Conservation (phyloP, 2,888 invertebrate species). For the Athrips mouffetella region DNA sequence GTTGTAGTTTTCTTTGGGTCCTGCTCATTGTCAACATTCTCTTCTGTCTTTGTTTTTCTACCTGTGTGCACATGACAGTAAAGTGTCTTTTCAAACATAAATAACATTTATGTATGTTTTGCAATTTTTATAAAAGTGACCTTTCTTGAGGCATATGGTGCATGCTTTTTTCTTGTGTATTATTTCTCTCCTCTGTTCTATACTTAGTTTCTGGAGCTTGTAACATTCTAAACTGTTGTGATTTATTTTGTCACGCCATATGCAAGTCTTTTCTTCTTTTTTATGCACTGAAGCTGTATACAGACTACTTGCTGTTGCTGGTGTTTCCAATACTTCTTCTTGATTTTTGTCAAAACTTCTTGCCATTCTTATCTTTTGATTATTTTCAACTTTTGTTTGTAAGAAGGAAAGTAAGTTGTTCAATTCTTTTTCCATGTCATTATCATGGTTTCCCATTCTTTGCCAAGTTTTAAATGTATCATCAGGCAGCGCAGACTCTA, state of each 20-base stretch:
- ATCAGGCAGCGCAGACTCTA: no score
- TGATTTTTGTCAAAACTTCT: neutral
- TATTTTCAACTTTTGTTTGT: conserved; percentile 15
- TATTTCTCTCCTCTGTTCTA: conserved; percentile 1
- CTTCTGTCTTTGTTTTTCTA: neutral
- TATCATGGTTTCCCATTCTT: no score
- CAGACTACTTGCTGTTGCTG: neutral
- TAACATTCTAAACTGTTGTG: conserved; percentile 12
- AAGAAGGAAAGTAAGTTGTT: no score
- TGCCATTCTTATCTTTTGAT: conserved; percentile 7
- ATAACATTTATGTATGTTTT: conserved; percentile 5
- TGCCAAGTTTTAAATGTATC: no score
- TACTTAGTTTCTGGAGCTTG: neutral
- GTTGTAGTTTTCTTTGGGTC: neutral
- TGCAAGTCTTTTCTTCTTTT: neutral
- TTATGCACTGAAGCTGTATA: no score
- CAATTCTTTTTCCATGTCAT: no score
- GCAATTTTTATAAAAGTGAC: conserved; percentile 5
- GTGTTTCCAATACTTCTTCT: neutral
- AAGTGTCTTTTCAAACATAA: conserved; percentile 10
- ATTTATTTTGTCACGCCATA: neutral
- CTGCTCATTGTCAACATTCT: neutral
- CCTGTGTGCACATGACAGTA: neutral
- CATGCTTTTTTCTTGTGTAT: conserved; percentile 9
- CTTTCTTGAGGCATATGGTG: conserved; percentile 1